phyloP scores from a whole-genome alignment of 2,888 invertebrate species.

The Abscondita cerata region DNA sequence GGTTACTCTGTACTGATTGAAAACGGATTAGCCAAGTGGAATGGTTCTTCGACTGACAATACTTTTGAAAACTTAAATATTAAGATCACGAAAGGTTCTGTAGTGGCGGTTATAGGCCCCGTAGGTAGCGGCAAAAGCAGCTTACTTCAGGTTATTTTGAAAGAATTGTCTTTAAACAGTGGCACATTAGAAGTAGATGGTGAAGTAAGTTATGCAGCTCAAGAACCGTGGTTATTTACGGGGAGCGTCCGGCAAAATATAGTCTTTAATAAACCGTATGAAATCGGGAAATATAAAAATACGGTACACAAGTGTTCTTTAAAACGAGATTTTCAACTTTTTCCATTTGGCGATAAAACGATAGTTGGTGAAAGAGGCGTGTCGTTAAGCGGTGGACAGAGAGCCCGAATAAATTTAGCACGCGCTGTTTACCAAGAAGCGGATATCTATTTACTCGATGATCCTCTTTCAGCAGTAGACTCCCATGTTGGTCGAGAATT shows the following conservation, averaged over 20 bases:
- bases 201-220: slow-evolving; percentile 75
- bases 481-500: slow-evolving; percentile 74
- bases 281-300: slow-evolving; percentile 67
- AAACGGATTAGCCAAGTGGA: slow-evolving; percentile 76
- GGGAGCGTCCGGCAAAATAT: slow-evolving; percentile 75
- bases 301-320: slow-evolving; percentile 73
- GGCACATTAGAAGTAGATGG: slow-evolving; percentile 61
- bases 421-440: slow-evolving; percentile 75
- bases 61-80: slow-evolving; percentile 73
- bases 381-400: slow-evolving; percentile 77
- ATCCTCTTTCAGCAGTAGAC: slow-evolving; percentile 79
- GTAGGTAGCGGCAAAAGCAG: slow-evolving; percentile 73
- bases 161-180: slow-evolving; percentile 71
- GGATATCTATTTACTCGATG: slow-evolving; percentile 77
- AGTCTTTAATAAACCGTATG: slow-evolving; percentile 81
- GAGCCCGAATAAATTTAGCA: slow-evolving; percentile 69
- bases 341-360: slow-evolving; percentile 79
- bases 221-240: slow-evolving; percentile 84
- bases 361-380: slow-evolving; percentile 79
- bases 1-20: slow-evolving; percentile 55
- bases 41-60: slow-evolving; percentile 65
- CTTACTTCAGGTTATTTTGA: slow-evolving; percentile 72
- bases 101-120: slow-evolving; percentile 66
- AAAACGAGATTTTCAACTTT: slow-evolving; percentile 71
- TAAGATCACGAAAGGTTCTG: slow-evolving; percentile 55